Conservation (phyloP, 2,888 invertebrate genomes). For the Perithous albicinctus region DNA sequence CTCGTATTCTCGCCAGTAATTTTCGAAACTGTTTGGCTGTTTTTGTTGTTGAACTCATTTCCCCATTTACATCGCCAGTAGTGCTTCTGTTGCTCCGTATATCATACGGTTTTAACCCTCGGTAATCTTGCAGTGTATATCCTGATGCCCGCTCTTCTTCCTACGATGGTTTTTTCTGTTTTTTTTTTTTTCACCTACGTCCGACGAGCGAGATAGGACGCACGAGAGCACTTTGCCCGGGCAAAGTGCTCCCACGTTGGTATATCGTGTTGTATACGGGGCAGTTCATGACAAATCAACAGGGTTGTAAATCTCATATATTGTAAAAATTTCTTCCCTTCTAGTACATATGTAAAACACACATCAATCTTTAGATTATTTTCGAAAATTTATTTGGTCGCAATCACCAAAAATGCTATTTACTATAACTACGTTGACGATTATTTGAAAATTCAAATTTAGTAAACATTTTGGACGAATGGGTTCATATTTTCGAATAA, state of each 20-base stretch:
- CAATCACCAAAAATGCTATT: too few species aligned
- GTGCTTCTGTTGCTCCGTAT: background rate
- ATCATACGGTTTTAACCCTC: background rate
- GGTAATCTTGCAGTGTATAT: background rate
- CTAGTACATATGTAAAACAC: too few species aligned
- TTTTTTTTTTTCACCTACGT: conserved; percentile 27
- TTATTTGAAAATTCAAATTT: too few species aligned
- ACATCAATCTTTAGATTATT: too few species aligned
- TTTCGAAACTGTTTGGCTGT: conserved; percentile 21
- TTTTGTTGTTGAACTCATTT: conserved; percentile 3
- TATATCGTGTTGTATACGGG: background rate
- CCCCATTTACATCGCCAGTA: conserved; percentile 1
- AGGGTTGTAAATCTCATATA: too few species aligned
- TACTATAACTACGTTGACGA: too few species aligned
- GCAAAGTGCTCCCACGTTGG: conserved; percentile 31
- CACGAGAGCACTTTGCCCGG: conserved; percentile 30
- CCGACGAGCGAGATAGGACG: conserved; percentile 9
- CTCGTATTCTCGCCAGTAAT: conserved; percentile 14
- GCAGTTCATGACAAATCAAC: too few species aligned
- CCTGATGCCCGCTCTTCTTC: conserved; percentile 3
- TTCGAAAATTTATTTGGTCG: too few species aligned
- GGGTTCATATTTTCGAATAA: too few species aligned
- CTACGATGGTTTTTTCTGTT: too few species aligned
- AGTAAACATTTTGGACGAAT: too few species aligned
- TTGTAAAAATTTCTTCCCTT: too few species aligned